Evolutionary conservation across 2,888 invertebrate species (phyloP), one percentile per base, ranked within the genome.

Genomic region (Heliothis peltigera): DNA sequence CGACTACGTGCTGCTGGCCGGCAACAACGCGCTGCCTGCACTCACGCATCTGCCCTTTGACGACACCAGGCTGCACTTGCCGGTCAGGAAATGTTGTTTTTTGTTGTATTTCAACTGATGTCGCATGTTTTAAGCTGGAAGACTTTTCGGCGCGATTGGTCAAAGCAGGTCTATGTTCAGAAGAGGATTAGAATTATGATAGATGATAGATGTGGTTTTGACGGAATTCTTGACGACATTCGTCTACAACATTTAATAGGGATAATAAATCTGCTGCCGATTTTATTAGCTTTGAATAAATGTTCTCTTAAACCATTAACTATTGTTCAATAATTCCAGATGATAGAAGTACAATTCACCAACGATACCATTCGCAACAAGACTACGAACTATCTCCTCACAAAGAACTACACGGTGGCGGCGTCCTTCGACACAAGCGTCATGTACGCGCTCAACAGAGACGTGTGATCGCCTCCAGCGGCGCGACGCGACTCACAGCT

Each of bases 1-100:
- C 22, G 96, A 97, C 91, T 96, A 97, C 86, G 94, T 98, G 77
- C 96, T 97, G 85, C 93, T 98, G 70, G 96, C 96, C 68, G 95
- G 96, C 0, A 92, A 91, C 25, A 93, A 70, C 42, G 89, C 82
- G 5, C 82, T 86, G 49, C 71, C 87, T 0, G 96, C 96, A 6
- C 89, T 97, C 51, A 89, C 89, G 60, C 96, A 96, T 15, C 91
- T 97, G 87, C 97, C 97, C 7, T 96, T 95, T 69, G 55, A 63
- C 0, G 79, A 82, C 32, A 64, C 75, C 8, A 35, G 70, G 3
- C 80, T 91, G 46, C 73, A 69, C 0, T 58, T 92, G 0, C 81
- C 87, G 91, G 92, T 92, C 1, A 55, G 15, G n/a, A 1, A 1
- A 12, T 12, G 1, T 12, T 32, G 8, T n/a, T n/a, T n/a, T 4